Evolutionary conservation across 2,797 vertebrate species (phyloP).

Genomic region (Sebastes diaconus): DNA sequence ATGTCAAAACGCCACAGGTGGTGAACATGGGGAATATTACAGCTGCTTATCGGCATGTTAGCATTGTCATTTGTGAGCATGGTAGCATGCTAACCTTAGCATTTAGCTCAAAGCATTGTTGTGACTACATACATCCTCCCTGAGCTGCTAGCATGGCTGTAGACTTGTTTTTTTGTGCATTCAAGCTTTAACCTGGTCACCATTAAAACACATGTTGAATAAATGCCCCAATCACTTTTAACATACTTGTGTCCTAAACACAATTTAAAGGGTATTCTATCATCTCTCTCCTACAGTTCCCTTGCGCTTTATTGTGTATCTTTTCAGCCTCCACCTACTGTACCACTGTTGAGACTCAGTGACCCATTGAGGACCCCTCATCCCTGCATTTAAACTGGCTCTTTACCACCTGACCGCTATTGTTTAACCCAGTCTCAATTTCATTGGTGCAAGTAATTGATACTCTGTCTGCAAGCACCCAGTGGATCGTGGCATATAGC

Average conservation of each 20-base stretch:
- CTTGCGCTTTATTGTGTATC: background rate
- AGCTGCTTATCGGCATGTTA: background rate
- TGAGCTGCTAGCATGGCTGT: background rate
- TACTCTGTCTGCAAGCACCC: constrained; percentile 4
- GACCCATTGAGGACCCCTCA: constrained; percentile 14
- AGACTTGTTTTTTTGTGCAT: background rate
- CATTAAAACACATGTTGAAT: background rate
- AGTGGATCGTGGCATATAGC: background rate
- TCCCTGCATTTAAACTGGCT: constrained; percentile 16
- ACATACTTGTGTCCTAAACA: background rate
- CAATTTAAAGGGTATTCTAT: background rate
- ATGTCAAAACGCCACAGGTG: background rate
- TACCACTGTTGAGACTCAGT: background rate
- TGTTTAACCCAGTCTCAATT: constrained; percentile 44
- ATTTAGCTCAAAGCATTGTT: background rate
- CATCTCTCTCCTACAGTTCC: background rate
- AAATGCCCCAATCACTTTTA: background rate
- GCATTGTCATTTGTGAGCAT: background rate
- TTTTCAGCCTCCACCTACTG: constrained; percentile 2
- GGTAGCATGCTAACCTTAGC: background rate
- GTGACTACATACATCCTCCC: background rate
- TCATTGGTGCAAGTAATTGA: constrained; percentile 49
- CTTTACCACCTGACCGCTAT: constrained; percentile 13
- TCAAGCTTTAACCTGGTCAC: background rate
- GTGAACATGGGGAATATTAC: background rate